Base-by-base conservation (phyloP, 1,140 invertebrate genomes). In the Ylistrum balloti region DNA sequence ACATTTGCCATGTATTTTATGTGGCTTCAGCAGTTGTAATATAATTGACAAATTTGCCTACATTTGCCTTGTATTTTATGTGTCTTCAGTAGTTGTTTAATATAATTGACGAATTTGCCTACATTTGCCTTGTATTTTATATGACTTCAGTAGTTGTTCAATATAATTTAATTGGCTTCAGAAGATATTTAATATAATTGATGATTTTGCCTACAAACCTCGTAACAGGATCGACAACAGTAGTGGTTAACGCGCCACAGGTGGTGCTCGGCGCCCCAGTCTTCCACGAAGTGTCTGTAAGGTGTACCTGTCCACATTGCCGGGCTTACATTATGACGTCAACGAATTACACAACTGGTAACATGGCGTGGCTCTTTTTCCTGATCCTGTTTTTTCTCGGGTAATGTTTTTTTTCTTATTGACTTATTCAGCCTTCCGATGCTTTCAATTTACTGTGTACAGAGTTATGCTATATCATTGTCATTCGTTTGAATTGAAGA, bases 321-420 rank as follows among this genome's bases (percentile, higher is more conserved):
- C 88, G 89, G 11, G 93, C 93, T 20, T 92, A 94, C 13, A 93
- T 95, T 35, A 48, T 94, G 33, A 95, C 94, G 9, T 91, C 91
- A 17, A 93, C 93, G 10, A 85, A 88, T 34, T 94, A 93, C 90
- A 93, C 93, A 41, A 90, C 89, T 85, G 94, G 94, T 32, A 93
- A 92, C n/a, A 91, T 94, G 33, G 92, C 92, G 33, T 95, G 93
- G 93, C 45, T 95, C 9, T 56, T 93, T 32, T 93, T 93, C 45
- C 32, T 91, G 48, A 86, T 94, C 38, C 88, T 95, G 22, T 92
- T 89, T 34, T 90, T 94, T 86, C 28, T 95, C 35, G 94, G 93
- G 94, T 94, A 90, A 89, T 93, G 10, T n/a, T 86, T 33, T 86
- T 87, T 22, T 38, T 38, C 13, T 7, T 38, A 38, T 13, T 13